Evolutionary conservation across 2,888 invertebrate species (phyloP).

Genomic region (Orthosia incerta): DNA sequence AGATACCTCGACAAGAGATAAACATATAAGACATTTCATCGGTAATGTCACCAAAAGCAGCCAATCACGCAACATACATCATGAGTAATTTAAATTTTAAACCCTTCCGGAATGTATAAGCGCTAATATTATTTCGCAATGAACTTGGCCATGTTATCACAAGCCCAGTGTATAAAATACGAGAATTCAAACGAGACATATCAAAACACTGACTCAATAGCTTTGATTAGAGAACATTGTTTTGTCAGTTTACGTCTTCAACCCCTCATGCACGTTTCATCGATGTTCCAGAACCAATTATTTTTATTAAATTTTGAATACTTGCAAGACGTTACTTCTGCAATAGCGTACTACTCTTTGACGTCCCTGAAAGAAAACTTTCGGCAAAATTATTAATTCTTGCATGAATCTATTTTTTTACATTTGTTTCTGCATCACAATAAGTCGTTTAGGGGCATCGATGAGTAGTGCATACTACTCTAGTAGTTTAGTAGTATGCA

Average conservation of each 20-base stretch:
- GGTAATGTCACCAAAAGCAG: slow-evolving; percentile 9
- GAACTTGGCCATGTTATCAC: slow-evolving; percentile 38
- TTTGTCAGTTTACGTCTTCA: slow-evolving; percentile 22
- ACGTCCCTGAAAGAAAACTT: slow-evolving; percentile 10
- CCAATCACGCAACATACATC: slow-evolving; percentile 1
- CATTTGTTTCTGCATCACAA: too few relatives aligned
- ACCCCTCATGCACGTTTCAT: not conserved
- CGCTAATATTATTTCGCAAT: slow-evolving; percentile 29
- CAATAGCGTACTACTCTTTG: not conserved
- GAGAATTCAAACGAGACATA: slow-evolving; percentile 26
- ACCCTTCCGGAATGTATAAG: slow-evolving; percentile 43
- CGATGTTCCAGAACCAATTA: slow-evolving; percentile 11
- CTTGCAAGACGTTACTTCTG: not conserved
- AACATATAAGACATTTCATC: not conserved
- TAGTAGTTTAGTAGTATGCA: too few relatives aligned
- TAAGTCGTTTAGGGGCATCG: too few relatives aligned
- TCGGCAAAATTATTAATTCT: slow-evolving; percentile 1
- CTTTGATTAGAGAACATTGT: slow-evolving; percentile 24
- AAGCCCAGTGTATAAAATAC: slow-evolving; percentile 30
- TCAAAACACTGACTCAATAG: slow-evolving; percentile 36
- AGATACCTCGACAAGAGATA: not conserved
- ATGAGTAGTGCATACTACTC: too few relatives aligned
- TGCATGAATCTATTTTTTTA: not conserved
- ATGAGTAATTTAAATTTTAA: slow-evolving; percentile 28
- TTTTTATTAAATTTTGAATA: slow-evolving; percentile 4